Evolutionary conservation across 2,797 vertebrate species (phyloP).

Genomic region (Onychomys torridus): DNA sequence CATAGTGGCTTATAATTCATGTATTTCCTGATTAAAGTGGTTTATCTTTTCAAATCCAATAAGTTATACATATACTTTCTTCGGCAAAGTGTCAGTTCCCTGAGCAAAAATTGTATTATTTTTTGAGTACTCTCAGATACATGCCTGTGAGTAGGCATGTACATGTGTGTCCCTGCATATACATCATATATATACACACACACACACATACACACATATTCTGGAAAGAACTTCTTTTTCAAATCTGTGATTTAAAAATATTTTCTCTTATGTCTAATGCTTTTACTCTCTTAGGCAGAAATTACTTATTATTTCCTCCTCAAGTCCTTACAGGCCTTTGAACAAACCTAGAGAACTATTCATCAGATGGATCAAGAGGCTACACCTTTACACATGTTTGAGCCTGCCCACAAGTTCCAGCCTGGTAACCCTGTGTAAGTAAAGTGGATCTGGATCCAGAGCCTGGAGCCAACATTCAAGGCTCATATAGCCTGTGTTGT

Average conservation of each 20-base stretch:
- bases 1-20: background rate
- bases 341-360: background rate
- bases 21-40: background rate
- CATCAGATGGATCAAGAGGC: background rate
- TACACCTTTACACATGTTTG: background rate
- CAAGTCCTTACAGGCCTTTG: background rate
- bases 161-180: too few relatives aligned
- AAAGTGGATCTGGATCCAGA: background rate
- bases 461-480: background rate
- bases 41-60: background rate
- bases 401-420: background rate
- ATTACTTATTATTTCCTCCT: background rate
- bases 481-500: background rate
- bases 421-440: background rate
- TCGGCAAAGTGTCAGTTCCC: background rate
- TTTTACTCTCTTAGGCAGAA: too few relatives aligned
- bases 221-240: too few relatives aligned
- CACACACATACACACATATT: too few relatives aligned
- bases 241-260: too few relatives aligned
- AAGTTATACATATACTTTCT: background rate
- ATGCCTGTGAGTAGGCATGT: too few relatives aligned
- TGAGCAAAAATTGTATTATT: background rate
- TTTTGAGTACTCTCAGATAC: background rate
- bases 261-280: too few relatives aligned
- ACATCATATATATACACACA: too few relatives aligned